Percentiles rank a stretch among this genome's conserved stretches.
Evolutionary conservation across 1,140 invertebrate genomes (phyloP).

Genomic region (Drosophila mayri): DNA sequence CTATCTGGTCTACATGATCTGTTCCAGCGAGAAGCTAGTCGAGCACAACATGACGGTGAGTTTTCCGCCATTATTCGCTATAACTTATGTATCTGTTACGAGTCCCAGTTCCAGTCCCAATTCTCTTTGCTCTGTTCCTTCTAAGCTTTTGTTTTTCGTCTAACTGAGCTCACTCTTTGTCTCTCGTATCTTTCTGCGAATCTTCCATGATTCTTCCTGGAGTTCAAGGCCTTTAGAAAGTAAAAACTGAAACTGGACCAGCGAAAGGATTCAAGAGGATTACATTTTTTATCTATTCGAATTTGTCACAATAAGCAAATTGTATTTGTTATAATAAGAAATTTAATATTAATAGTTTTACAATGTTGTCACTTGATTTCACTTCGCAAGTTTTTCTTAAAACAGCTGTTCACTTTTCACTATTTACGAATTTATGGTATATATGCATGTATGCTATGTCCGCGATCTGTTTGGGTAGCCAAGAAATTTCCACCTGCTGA

Average conservation of each 20-base stretch:
- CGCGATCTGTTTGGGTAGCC: neutral
- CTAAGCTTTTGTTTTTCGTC: neutral
- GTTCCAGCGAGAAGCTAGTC: constrained; percentile 95
- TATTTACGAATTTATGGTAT: neutral
- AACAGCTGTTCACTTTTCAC: neutral
- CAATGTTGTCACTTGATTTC: neutral
- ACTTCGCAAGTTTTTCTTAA: neutral
- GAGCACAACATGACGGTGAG: constrained; percentile 97
- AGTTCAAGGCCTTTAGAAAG: neutral
- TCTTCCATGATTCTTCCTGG: neutral
- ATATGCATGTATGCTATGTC: neutral
- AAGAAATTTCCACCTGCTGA: constrained; percentile 12
- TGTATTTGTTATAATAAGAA: no score
- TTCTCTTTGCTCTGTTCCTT: neutral
- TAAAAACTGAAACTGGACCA: no score
- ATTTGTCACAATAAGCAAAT: no score
- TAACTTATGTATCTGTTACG: neutral
- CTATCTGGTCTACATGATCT: constrained; percentile 96
- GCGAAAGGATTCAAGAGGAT: no score
- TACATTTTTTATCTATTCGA: no score
- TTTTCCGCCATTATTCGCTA: neutral
- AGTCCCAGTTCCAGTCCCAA: constrained; percentile 2
- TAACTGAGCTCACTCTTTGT: neutral
- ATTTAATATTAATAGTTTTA: no score
- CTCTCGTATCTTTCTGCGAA: neutral